These are phyloP conservation scores for Montipora capitata DNA, from an alignment of 92 coral and sea anemone species.

Conservation along the genomic window DNA sequence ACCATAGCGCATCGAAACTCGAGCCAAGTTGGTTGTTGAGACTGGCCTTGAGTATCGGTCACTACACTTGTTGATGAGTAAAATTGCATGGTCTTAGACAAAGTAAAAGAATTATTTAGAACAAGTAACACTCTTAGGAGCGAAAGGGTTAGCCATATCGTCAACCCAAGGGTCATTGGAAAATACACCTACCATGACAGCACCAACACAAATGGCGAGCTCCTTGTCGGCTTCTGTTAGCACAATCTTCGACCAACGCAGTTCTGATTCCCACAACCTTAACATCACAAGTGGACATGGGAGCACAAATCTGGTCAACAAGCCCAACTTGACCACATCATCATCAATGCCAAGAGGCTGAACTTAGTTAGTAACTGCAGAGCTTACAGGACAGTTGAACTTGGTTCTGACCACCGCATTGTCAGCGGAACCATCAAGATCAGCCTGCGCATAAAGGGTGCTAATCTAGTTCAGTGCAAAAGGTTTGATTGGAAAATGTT, in stretches of 20 bases:
- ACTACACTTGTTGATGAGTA: too few relatives aligned
- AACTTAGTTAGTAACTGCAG: constrained; percentile 36
- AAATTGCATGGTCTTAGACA: too few relatives aligned
- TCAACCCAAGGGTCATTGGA: background rate
- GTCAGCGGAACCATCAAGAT: background rate
- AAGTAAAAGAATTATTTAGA: too few relatives aligned
- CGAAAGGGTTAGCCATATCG: background rate
- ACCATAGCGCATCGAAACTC: too few relatives aligned
- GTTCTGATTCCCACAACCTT: constrained; percentile 16
- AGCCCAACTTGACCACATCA: constrained; percentile 33
- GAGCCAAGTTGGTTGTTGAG: too few relatives aligned
- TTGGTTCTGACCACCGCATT: too few relatives aligned
- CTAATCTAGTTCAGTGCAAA: constrained; percentile 27
- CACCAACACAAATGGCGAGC: background rate
- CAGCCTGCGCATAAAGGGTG: background rate
- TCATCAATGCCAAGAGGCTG: constrained; percentile 13
- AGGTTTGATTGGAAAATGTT: constrained; percentile 32
- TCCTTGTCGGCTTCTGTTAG: background rate
- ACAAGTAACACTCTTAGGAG: too few relatives aligned
- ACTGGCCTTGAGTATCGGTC: too few relatives aligned
- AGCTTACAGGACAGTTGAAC: constrained; percentile 10
- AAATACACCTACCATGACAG: background rate
- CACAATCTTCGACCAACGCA: constrained; percentile 5
- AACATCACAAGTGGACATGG: constrained; percentile 24
- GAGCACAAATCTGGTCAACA: background rate